Evolutionary conservation across 2,797 vertebrate species (phyloP).

Genomic region (Crenichthys baileyi): DNA sequence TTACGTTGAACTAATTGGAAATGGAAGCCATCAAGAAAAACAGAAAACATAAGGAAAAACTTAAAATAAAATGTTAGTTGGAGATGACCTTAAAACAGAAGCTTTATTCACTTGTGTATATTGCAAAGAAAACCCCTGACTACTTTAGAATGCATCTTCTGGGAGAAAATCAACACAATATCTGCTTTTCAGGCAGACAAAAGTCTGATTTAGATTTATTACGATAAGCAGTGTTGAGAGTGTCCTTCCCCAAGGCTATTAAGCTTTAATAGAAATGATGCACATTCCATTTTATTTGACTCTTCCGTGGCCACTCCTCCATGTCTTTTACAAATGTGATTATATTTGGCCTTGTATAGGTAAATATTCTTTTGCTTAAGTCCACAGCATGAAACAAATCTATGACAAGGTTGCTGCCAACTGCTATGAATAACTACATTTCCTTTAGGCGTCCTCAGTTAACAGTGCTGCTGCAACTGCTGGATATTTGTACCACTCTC

Average conservation of each 20-base stretch:
- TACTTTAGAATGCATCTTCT: neutral
- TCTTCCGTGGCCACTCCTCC: neutral
- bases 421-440: neutral
- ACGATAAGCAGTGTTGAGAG: neutral
- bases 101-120: neutral
- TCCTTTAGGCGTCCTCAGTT: neutral
- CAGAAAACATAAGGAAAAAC: neutral
- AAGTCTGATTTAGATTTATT: neutral
- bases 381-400: neutral
- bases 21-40: neutral
- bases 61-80: neutral
- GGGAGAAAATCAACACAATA: neutral
- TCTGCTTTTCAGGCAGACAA: neutral
- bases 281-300: neutral
- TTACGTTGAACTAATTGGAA: conserved; percentile 13
- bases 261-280: conserved; percentile 2
- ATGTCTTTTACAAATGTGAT: neutral
- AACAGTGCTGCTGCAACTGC: neutral
- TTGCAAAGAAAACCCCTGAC: neutral
- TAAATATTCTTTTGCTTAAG: neutral
- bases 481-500: no score
- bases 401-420: neutral
- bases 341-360: conserved; percentile 3
- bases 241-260: neutral
- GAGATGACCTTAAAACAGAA: neutral